phyloP scores from a whole-genome alignment of 2,113 vertebrate genomes.

The Corythaixoides concolor region DNA sequence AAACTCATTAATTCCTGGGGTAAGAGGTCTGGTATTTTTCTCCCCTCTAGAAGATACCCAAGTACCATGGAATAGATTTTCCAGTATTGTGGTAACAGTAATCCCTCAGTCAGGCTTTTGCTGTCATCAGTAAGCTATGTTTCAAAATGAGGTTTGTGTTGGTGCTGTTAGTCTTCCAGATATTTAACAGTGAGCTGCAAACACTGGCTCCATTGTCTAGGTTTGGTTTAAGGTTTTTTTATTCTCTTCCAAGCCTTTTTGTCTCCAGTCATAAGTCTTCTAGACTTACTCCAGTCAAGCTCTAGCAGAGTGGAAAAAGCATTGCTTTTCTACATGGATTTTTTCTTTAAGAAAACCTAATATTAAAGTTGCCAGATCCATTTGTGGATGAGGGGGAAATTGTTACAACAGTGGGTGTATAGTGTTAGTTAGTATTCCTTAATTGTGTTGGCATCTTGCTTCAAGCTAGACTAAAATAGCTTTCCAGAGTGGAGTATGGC shows the following conservation, averaged over 20 bases:
- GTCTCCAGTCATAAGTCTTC: neutral
- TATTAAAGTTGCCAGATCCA: slow-evolving; percentile 19
- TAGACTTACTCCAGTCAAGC: neutral
- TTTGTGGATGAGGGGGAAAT: slow-evolving; percentile 10
- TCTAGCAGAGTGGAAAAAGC: neutral
- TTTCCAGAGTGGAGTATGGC: neutral
- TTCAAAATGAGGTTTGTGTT: slow-evolving; percentile 6
- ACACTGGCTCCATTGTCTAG: slow-evolving; percentile 33
- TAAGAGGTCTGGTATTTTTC: neutral
- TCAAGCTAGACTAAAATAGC: slow-evolving; percentile 41
- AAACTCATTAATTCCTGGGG: neutral
- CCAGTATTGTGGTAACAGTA: neutral
- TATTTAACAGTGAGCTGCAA: neutral
- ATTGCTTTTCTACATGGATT: neutral
- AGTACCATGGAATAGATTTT: neutral
- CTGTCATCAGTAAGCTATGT: neutral
- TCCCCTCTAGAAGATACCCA: neutral
- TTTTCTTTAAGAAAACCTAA: neutral
- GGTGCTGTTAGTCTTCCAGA: neutral
- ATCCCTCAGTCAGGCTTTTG: neutral
- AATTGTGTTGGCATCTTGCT: slow-evolving; percentile 50
- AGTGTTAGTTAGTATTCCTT: slow-evolving; percentile 46
- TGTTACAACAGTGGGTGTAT: slow-evolving; percentile 57
- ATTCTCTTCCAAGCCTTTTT: neutral
- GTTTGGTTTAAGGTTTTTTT: neutral